Evolutionary conservation across 2,888 invertebrate genomes (phyloP).

Genomic region (Hetaerina titia): DNA sequence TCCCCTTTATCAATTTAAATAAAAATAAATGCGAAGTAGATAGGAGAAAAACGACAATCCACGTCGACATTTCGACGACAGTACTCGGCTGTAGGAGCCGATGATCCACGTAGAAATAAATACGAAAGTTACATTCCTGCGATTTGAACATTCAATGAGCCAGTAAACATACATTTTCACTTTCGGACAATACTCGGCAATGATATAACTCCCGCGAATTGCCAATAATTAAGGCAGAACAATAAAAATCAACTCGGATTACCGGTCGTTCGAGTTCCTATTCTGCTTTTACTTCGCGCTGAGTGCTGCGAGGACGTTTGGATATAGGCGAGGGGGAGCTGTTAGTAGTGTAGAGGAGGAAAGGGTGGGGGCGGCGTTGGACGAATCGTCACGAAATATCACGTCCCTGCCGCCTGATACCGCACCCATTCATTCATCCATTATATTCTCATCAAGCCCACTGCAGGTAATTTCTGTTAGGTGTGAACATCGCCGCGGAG

Average conservation of each 20-base stretch:
- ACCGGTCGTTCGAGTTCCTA: too few relatives aligned
- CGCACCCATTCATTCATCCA: constrained; percentile 41
- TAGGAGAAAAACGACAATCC: background rate
- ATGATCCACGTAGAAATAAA: background rate
- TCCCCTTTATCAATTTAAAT: background rate
- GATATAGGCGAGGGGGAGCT: background rate
- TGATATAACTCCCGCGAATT: too few relatives aligned
- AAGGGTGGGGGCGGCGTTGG: background rate
- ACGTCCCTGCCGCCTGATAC: background rate
- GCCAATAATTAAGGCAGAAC: too few relatives aligned
- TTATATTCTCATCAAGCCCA: constrained; percentile 3
- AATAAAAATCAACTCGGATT: too few relatives aligned
- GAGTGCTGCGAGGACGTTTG: background rate
- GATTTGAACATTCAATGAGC: background rate
- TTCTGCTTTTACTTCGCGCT: background rate
- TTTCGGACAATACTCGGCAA: background rate
- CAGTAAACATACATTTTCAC: background rate
- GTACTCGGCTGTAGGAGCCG: background rate
- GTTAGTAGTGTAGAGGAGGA: background rate
- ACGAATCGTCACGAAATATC: background rate
- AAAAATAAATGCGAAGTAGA: background rate
- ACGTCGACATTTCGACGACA: background rate
- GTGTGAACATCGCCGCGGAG: background rate
- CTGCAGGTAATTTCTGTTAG: constrained; percentile 3
- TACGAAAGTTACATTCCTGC: background rate